Evolutionary conservation across 2,888 invertebrate species (phyloP).

Genomic region (Bellardia bayeri): DNA sequence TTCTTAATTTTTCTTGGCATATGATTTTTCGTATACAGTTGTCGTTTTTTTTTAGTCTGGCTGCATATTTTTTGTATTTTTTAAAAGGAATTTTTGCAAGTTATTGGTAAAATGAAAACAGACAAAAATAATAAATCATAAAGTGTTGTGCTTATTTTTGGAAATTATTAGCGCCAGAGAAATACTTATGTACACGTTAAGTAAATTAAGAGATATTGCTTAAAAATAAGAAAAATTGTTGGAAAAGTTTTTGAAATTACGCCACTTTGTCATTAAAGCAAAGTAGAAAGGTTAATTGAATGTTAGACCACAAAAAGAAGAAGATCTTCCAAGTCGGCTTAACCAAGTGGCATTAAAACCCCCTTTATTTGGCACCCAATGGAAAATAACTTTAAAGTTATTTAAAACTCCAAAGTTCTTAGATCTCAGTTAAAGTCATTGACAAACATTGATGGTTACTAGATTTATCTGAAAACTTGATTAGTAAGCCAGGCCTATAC

Average conservation of each 20-base stretch:
- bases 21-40: slow-evolving; percentile 30
- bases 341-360: too few species aligned
- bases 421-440: too few species aligned
- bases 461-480: too few species aligned
- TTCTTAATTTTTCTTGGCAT: slow-evolving; percentile 60
- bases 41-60: slow-evolving; percentile 4
- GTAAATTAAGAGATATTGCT: neutral
- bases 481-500: neutral
- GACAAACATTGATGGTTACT: too few species aligned
- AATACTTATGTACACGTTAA: neutral
- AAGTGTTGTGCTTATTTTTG: slow-evolving; percentile 17
- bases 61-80: neutral
- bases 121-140: slow-evolving; percentile 20
- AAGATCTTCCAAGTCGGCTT: too few species aligned
- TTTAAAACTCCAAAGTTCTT: too few species aligned
- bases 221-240: neutral
- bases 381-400: too few species aligned
- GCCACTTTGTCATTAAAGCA: too few species aligned
- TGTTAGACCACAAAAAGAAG: too few species aligned
- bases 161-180: slow-evolving; percentile 4
- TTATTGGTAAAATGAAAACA: slow-evolving; percentile 11
- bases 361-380: too few species aligned
- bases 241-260: neutral
- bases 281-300: too few species aligned
- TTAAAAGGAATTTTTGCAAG: slow-evolving; percentile 8